Evolutionary conservation across 2,113 vertebrate genomes (phyloP), one percentile per base, ranked within the genome.

Genomic region (Todiramphus saurophagus): DNA sequence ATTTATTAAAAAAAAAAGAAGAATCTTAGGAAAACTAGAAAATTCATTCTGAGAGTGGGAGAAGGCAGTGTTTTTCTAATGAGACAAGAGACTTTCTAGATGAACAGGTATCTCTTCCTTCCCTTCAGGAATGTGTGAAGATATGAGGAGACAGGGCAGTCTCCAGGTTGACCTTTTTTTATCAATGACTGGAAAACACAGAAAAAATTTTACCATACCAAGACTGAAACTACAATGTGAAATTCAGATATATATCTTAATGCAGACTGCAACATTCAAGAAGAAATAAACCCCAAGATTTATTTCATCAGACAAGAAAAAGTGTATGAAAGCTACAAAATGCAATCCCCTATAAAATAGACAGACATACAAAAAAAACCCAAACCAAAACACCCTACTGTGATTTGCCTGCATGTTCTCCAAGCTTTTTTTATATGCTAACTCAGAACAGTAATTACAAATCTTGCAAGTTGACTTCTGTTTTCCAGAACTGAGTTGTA

Each of bases 381-480:
- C 41, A 95, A 88, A 95, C 43, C 43, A 43, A 43, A 43, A 43
- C 43, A 68, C 35, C 95, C 96, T 95, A 97, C 97, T 93, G 97
- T 96, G 97, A 93, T 95, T 92, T 92, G 93, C 91, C 66, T 90
- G 96, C 85, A 84, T 95, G 96, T 95, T 98, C 94, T 89, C 94
- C 86, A 87, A 97, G 97, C 93, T 94, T 74, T 98, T 94, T 98
- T 98, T 93, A 97, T 97, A 95, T 96, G 97, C 97, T 97, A 98
- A 98, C 97, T 97, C 97, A 93, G 94, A 98, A 97, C 76, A 97
- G 97, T 98, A 98, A 98, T 98, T 98, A 98, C 89, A 97, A 97
- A 98, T 98, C 96, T 96, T 97, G 96, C 96, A 97, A 98, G 97
- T 98, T 98, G 97, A 98, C 98, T 98, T 98, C 97, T 98, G 97